A percentile compares a stretch with the other conserved stretches of the same genome.
phyloP scores from a whole-genome alignment of 2,888 invertebrate genomes.

The Seira sanloemensis region DNA sequence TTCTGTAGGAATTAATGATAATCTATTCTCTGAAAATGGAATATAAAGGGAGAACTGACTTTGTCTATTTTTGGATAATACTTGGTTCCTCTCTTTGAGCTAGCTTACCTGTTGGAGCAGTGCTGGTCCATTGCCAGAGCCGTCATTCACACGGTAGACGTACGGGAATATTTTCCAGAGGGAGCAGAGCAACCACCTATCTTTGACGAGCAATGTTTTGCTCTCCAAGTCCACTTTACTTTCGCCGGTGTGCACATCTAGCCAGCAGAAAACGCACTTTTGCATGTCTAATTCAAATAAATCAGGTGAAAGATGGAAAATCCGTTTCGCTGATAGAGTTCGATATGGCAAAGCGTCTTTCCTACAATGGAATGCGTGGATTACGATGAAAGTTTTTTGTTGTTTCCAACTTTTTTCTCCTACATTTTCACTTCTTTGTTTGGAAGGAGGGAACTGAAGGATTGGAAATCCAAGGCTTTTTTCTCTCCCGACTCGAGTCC shows the following conservation, averaged over 20 bases:
- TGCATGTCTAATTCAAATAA: conserved; percentile 65
- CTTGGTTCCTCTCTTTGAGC: neutral
- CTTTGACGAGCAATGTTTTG: conserved; percentile 59
- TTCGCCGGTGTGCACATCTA: conserved; percentile 64
- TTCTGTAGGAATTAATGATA: neutral
- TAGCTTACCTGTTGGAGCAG: conserved; percentile 82
- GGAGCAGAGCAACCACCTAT: conserved; percentile 60
- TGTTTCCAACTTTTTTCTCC: neutral
- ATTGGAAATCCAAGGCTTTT: neutral
- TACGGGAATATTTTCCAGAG: conserved; percentile 78
- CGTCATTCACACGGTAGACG: conserved; percentile 84
- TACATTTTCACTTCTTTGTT: neutral
- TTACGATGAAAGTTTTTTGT: neutral
- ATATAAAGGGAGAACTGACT: neutral
- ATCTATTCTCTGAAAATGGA: neutral
- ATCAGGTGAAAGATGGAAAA: conserved; percentile 26
- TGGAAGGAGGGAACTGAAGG: neutral
- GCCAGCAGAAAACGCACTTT: conserved; percentile 67
- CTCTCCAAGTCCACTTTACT: conserved; percentile 64
- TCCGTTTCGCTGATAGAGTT: no score
- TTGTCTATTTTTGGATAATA: neutral
- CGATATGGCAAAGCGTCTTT: no score
- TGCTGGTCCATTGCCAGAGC: conserved; percentile 84
- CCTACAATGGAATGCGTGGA: neutral
- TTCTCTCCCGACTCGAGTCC: neutral